Evolutionary conservation across 1,140 invertebrate species (phyloP).

Genomic region (Megalopta genalis): DNA sequence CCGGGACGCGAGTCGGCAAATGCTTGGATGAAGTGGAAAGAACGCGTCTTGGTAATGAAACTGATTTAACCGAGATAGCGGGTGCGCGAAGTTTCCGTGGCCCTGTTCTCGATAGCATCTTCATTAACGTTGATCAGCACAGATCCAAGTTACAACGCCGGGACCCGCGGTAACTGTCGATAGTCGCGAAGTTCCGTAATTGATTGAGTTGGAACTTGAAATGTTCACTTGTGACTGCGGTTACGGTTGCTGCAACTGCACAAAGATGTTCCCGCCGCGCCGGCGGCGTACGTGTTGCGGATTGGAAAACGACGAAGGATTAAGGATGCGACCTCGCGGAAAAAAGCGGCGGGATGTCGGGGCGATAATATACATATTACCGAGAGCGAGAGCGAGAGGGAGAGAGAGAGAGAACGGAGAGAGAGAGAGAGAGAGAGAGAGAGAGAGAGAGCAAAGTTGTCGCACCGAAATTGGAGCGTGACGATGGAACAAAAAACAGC

Average conservation of each 20-base stretch:
- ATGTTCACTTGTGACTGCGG: slow-evolving; percentile 31
- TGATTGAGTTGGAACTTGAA: slow-evolving; percentile 34
- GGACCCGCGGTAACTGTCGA: slow-evolving; percentile 23
- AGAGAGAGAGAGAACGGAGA: too few relatives aligned
- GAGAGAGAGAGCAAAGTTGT: too few relatives aligned
- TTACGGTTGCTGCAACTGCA: slow-evolving; percentile 8
- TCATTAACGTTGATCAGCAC: slow-evolving; percentile 29
- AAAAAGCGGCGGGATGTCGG: too few relatives aligned
- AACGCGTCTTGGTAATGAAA: background rate
- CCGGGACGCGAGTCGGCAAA: background rate
- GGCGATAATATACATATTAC: too few relatives aligned
- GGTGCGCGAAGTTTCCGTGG: slow-evolving; percentile 11
- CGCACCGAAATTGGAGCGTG: too few relatives aligned
- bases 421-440: too few relatives aligned
- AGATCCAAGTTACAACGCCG: slow-evolving; percentile 13
- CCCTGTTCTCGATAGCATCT: slow-evolving; percentile 2
- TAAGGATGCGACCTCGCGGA: too few relatives aligned
- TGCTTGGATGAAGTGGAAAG: background rate
- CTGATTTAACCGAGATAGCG: background rate
- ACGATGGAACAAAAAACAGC: too few relatives aligned
- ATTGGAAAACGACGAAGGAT: background rate
- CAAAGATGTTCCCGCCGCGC: background rate
- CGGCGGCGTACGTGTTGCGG: background rate
- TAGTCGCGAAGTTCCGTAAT: slow-evolving; percentile 41
- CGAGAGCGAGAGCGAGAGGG: too few relatives aligned